Evolutionary conservation across 2,113 vertebrate genomes (phyloP), one percentile per base, ranked within the genome.

Genomic region (Terrapene triunguis): DNA sequence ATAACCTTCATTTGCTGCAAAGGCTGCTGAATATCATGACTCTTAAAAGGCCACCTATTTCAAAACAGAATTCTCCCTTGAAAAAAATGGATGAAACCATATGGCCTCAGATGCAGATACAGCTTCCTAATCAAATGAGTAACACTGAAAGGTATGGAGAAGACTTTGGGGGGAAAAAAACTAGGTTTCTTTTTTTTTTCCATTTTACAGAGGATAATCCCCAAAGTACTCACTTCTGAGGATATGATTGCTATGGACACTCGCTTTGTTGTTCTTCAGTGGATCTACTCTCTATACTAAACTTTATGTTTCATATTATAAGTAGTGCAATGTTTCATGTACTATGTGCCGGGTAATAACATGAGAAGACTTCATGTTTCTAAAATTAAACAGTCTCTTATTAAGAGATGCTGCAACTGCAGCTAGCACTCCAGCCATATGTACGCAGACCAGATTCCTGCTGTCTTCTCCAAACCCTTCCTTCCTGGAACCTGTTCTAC

Each of bases 241-340:
- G 7, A 19, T 83, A 74, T 69, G 65, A 88, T 93, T 95, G 48
- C 83, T 87, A 35, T 9, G 72, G 62, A 88, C 19, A 57, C 12
- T 74, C 21, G 59, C 89, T 79, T 88, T 3, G 13, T 78, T 91
- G 84, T 84, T 96, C 93, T 96, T 91, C 85, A 85, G 17, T 81
- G 74, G 27, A 42, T 69, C 65, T 85, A 1, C 4, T 80, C 47
- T 87, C 44, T 80, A 9, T 57, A 80, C 88, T 44, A 95, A 95
- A 74, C 5, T 4, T 80, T 82, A 82, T 82, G 89, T 6, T 53
- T 78, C 89, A 94, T 97, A 97, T 96, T 97, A 96, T 24, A 97
- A 92, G 89, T 81, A 95, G 95, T 94, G 78, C 11, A 92, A 89
- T 91, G 93, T 76, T 44, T 12, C 5, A 83, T 38, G 74, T 81